Evolutionary conservation across 2,113 vertebrate genomes (phyloP), one percentile per base, ranked within the genome.

Genomic region (Paradoxurus hermaphroditus): DNA sequence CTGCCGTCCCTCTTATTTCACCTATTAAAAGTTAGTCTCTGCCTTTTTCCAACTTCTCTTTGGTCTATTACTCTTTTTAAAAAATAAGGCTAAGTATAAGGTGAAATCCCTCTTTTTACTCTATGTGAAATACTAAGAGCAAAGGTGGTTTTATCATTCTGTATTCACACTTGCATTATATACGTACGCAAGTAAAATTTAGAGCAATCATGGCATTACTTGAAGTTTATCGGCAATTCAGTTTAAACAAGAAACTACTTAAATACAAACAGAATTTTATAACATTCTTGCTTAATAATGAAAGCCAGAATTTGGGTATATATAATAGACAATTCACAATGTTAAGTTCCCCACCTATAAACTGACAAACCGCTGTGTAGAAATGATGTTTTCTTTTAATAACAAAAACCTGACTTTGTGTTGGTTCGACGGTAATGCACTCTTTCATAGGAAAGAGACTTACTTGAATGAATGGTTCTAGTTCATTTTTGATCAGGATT

Each of bases 181-280:
- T 15, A 70, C 83, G 16, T 14, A 79, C 23, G 19, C 23, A 25
- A 90, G 23, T 70, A 36, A 84, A 87, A 8, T 81, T 85, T 85
- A 94, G 68, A 59, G 72, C 31, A 49, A 13, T 72, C 49, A 79
- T 41, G 83, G 12, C 46, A 70, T 85, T 90, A 88, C 70, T 94
- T 87, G 36, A 92, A 56, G 25, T 65, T 78, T 56, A 59, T 5
- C 4, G 23, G 21, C 81, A 39, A 86, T 93, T 90, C 95, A 36
- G 25, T 85, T 96, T 92, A 96, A 79, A 53, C 16, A 34, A 81
- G 46, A 90, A 86, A 92, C 46, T 68, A 51, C 72, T 87, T 94
- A 85, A 92, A 87, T 70, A n/a, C 62, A 92, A 85, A 49, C 29
- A 86, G 91, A 95, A 46, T 53, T 82, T 84, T 77, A 44, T 70